Conservation (phyloP, 2,113 vertebrate genomes). For the Coptodon rendalli region DNA sequence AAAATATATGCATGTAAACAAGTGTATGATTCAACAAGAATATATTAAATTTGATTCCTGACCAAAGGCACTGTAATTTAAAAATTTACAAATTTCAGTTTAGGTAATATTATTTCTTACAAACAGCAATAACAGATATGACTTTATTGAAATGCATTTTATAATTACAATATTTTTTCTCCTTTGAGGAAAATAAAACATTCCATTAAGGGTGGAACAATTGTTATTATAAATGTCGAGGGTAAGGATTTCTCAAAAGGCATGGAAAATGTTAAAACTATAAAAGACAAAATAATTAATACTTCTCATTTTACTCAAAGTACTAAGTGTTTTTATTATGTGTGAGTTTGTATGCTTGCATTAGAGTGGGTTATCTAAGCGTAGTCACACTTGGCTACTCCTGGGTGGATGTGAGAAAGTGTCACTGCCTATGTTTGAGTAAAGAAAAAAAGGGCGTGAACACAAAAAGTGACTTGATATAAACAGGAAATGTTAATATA, state of each 20-base stretch:
- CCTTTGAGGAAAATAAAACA: not conserved
- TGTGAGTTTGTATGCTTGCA: not conserved
- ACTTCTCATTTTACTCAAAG: not conserved
- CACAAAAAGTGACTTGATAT: slow-evolving; percentile 19
- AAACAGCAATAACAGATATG: not conserved
- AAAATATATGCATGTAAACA: not conserved
- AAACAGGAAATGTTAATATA: slow-evolving; percentile 49
- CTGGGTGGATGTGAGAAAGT: not conserved
- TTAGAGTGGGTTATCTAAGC: slow-evolving; percentile 5
- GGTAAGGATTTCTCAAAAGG: not conserved
- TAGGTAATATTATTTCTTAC: not conserved
- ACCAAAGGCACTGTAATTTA: not conserved
- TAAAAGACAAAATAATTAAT: not conserved
- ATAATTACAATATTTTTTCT: not conserved
- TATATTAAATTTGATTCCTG: not conserved
- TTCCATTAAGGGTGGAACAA: not conserved
- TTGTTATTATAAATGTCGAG: not conserved
- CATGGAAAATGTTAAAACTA: not conserved
- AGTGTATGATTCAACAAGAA: not conserved
- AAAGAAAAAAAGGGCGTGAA: not conserved
- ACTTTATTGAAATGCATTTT: not conserved
- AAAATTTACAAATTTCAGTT: not conserved
- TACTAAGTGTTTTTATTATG: not conserved
- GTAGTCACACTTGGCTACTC: not conserved
- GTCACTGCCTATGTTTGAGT: not conserved